Evolutionary conservation across 2,888 invertebrate genomes (phyloP).

Genomic region (Tachina grossa): DNA sequence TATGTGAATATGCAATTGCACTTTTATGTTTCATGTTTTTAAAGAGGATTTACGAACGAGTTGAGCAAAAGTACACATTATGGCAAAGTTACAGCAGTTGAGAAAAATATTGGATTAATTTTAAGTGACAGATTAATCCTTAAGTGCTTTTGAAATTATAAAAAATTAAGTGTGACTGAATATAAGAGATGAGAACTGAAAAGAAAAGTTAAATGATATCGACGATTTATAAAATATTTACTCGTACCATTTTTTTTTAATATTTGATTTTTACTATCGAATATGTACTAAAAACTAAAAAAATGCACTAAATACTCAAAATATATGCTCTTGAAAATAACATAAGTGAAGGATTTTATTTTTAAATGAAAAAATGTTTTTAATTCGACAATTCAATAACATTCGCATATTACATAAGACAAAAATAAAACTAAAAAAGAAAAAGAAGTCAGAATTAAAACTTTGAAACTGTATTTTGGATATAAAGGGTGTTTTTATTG

Average conservation of each 20-base stretch:
- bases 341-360: no score
- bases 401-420: no score
- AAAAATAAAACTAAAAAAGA: no score
- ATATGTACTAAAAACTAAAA: no score
- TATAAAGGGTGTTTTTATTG: no score
- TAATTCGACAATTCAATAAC: no score
- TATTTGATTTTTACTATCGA: no score
- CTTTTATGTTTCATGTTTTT: not conserved
- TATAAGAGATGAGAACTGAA: not conserved
- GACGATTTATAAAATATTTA: not conserved
- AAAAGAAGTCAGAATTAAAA: no score
- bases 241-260: not conserved
- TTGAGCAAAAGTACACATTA: slow-evolving; percentile 1
- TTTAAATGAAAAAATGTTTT: no score
- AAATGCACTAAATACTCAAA: no score
- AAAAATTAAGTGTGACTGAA: slow-evolving; percentile 10
- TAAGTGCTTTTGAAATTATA: slow-evolving; percentile 29
- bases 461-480: no score
- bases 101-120: slow-evolving; percentile 12
- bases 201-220: not conserved
- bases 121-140: slow-evolving; percentile 27
- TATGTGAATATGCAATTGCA: not conserved
- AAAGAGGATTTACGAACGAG: slow-evolving; percentile 17
- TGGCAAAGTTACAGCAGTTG: not conserved
- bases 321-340: no score